These are phyloP conservation scores for Aproaerema taeniolella DNA, from an alignment of 2,888 invertebrate genomes.

Conservation along the genomic window DNA sequence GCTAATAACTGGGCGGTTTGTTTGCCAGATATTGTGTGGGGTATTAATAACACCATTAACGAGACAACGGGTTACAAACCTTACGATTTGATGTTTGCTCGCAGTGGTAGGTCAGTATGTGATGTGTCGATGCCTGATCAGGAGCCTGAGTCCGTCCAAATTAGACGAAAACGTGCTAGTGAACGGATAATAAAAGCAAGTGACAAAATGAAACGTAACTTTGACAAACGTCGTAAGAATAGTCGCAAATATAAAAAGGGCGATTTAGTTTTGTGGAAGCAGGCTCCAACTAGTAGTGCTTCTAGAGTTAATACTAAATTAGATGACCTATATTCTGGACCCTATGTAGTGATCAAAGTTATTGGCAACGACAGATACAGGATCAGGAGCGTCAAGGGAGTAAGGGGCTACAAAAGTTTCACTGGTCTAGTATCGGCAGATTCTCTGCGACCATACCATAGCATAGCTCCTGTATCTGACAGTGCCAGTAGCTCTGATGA, in stretches of 20 bases:
- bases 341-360: slow-evolving; percentile 23
- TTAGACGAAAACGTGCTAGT: slow-evolving; percentile 1
- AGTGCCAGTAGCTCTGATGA: slow-evolving; percentile 26
- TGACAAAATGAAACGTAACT: slow-evolving; percentile 19
- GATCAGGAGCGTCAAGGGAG: slow-evolving; percentile 26
- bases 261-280: slow-evolving; percentile 21
- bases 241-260: slow-evolving; percentile 20
- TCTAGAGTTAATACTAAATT: slow-evolving; percentile 21
- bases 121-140: not conserved
- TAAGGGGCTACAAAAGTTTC: slow-evolving; percentile 25
- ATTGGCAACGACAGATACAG: slow-evolving; percentile 27
- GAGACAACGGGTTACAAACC: slow-evolving; percentile 20
- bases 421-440: slow-evolving; percentile 20
- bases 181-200: slow-evolving; percentile 1
- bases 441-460: slow-evolving; percentile 20
- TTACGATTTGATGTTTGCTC: slow-evolving; percentile 24
- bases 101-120: slow-evolving; percentile 15
- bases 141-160: not conserved
- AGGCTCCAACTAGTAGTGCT: slow-evolving; percentile 18
- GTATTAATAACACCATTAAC: slow-evolving; percentile 26
- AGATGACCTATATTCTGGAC: slow-evolving; percentile 25
- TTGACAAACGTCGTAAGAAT: slow-evolving; percentile 19
- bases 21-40: slow-evolving; percentile 23
- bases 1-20: slow-evolving; percentile 24
- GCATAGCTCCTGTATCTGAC: slow-evolving; percentile 19